Percentiles rank a stretch among this genome's conserved stretches.
These are phyloP conservation scores for Vireo altiloquus DNA, from an alignment of 2,113 vertebrate species.

Conservation along the genomic window DNA sequence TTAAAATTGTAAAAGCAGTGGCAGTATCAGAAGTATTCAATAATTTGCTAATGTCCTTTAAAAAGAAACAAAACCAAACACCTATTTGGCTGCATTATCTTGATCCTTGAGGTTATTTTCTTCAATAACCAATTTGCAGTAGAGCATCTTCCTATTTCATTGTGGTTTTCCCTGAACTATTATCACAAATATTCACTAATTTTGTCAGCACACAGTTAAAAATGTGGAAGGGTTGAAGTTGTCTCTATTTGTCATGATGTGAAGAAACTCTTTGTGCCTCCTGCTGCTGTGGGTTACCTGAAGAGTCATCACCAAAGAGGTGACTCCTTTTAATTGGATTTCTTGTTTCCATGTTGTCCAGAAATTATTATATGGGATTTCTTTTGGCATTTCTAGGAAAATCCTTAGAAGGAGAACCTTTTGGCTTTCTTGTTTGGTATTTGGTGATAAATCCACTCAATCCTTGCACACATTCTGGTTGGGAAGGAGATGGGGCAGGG, in stretches of 20 bases:
- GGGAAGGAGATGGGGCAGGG: background rate
- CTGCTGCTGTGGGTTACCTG: background rate
- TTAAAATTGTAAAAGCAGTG: background rate
- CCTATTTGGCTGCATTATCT: background rate
- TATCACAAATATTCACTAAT: background rate
- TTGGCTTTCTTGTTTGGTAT: background rate
- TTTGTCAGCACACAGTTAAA: background rate
- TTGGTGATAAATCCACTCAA: background rate
- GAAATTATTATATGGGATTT: background rate
- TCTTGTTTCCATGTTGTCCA: slow-evolving; percentile 23
- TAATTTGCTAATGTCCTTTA: background rate
- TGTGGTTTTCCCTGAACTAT: background rate
- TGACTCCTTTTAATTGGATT: background rate
- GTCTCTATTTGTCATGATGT: background rate
- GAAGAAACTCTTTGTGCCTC: background rate
- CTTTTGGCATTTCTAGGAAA: background rate
- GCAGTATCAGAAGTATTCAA: background rate
- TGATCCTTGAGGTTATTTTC: background rate
- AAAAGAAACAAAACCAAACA: background rate
- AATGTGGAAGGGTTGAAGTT: background rate
- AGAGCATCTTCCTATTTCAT: background rate
- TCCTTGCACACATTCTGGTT: accelerated
- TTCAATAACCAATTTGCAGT: background rate
- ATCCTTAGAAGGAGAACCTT: background rate
- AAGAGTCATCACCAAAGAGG: background rate